phyloP scores from a whole-genome alignment of 1,140 invertebrate species.

The Drosophila cardini region DNA sequence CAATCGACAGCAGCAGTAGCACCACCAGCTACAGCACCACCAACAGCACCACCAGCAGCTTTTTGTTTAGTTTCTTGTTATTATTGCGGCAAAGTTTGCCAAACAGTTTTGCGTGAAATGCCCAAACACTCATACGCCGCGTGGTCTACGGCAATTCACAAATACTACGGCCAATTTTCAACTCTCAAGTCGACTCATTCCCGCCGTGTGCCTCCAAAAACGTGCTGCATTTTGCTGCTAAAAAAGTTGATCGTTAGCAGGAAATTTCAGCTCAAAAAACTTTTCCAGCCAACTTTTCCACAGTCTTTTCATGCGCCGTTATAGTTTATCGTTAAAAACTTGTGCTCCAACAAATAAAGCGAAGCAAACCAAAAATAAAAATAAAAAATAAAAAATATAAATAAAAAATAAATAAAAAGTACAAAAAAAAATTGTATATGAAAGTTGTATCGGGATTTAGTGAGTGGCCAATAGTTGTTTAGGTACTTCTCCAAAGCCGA shows the following conservation, averaged over 20 bases:
- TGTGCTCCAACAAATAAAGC: constrained; percentile 32
- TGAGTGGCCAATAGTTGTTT: constrained; percentile 44
- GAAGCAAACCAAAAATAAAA: not conserved
- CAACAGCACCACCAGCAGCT: constrained; percentile 11
- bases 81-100: constrained; percentile 21
- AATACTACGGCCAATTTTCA: constrained; percentile 71
- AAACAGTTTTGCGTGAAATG: constrained; percentile 56
- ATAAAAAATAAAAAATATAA: too few species aligned
- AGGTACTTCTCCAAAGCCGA: constrained; percentile 45
- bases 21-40: not conserved
- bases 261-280: constrained; percentile 71
- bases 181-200: constrained; percentile 35
- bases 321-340: constrained; percentile 72
- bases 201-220: constrained; percentile 22
- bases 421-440: constrained; percentile 9
- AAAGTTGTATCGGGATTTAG: constrained; percentile 55
- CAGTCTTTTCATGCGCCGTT: constrained; percentile 71
- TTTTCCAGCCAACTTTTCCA: constrained; percentile 57
- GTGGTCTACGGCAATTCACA: constrained; percentile 41
- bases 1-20: constrained; percentile 30
- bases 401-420: too few species aligned
- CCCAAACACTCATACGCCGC: constrained; percentile 45
- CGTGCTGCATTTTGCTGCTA: constrained; percentile 24
- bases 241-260: constrained; percentile 73
- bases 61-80: constrained; percentile 1